phyloP scores from a whole-genome alignment of 2,888 invertebrate species.

The Cyrtodaria siliqua region DNA sequence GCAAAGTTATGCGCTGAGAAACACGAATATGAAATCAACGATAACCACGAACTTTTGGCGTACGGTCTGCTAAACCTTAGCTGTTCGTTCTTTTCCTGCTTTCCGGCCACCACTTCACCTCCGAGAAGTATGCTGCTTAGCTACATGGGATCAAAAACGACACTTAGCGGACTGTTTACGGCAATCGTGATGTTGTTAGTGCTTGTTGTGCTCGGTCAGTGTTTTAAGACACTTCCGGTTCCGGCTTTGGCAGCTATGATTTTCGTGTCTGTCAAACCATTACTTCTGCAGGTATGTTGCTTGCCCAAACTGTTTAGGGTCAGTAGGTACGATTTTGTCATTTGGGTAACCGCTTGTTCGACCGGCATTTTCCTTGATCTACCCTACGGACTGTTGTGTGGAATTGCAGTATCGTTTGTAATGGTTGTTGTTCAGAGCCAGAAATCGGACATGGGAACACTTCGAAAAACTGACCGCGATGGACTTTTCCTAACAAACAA shows the following conservation, averaged over 20 bases:
- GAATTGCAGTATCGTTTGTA: constrained; percentile 71
- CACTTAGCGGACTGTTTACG: constrained; percentile 75
- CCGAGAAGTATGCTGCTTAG: constrained; percentile 78
- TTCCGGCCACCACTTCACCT: constrained; percentile 84
- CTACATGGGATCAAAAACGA: constrained; percentile 78
- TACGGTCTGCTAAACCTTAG: constrained; percentile 83
- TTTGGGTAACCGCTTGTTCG: constrained; percentile 77
- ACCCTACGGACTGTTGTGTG: constrained; percentile 76
- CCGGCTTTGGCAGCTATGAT: constrained; percentile 86
- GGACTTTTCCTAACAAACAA: constrained; percentile 8
- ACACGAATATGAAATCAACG: constrained; percentile 82
- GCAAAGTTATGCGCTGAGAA: constrained; percentile 84
- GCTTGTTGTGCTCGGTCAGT: constrained; percentile 76
- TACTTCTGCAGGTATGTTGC: constrained; percentile 89
- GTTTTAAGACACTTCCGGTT: constrained; percentile 80
- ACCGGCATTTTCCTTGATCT: constrained; percentile 76
- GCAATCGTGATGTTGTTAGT: constrained; percentile 79
- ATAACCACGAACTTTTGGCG: constrained; percentile 85
- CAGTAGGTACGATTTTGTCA: constrained; percentile 91
- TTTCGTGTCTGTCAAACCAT: constrained; percentile 85
- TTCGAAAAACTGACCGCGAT: neutral
- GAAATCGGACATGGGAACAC: constrained; percentile 22
- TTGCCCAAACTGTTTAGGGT: constrained; percentile 91
- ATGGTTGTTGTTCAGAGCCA: constrained; percentile 73
- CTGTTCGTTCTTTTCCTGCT: constrained; percentile 85